phyloP scores from a whole-genome alignment of 2,113 vertebrate genomes.

The Oryzias javanicus region DNA sequence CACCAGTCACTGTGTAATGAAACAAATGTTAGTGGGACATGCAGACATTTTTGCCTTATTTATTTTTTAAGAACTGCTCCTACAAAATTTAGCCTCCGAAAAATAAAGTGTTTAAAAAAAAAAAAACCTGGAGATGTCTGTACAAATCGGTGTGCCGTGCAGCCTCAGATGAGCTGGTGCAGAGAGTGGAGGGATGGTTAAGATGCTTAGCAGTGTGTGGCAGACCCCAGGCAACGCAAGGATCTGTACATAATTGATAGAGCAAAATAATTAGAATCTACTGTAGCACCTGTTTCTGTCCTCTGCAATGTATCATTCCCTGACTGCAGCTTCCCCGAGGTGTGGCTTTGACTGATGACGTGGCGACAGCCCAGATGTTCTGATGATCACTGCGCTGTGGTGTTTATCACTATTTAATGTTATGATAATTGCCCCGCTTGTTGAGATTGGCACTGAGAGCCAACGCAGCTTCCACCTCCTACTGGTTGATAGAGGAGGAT shows the following conservation, averaged over 20 bases:
- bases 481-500: slow-evolving; percentile 38
- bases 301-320: slow-evolving; percentile 65
- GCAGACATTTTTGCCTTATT: slow-evolving; percentile 19
- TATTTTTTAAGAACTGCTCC: slow-evolving; percentile 13
- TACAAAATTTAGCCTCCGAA: slow-evolving; percentile 34
- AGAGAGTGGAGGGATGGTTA: background rate
- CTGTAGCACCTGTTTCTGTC: slow-evolving; percentile 77
- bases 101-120: slow-evolving; percentile 41
- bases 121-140: slow-evolving; percentile 43
- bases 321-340: slow-evolving; percentile 63
- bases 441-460: slow-evolving; percentile 61
- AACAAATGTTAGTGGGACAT: slow-evolving; percentile 51
- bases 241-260: slow-evolving; percentile 77
- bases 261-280: slow-evolving; percentile 76
- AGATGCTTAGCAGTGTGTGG: slow-evolving; percentile 53
- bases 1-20: slow-evolving; percentile 37
- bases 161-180: slow-evolving; percentile 48
- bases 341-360: slow-evolving; percentile 64
- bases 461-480: slow-evolving; percentile 41
- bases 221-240: slow-evolving; percentile 65
- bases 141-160: slow-evolving; percentile 37
- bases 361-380: slow-evolving; percentile 68
- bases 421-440: slow-evolving; percentile 67
- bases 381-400: slow-evolving; percentile 59
- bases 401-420: slow-evolving; percentile 76